Percentiles rank a stretch among this genome's conserved stretches.
These are phyloP conservation scores for Lasiurus borealis DNA, from an alignment of 2,113 vertebrate genomes.

Conservation along the genomic window DNA sequence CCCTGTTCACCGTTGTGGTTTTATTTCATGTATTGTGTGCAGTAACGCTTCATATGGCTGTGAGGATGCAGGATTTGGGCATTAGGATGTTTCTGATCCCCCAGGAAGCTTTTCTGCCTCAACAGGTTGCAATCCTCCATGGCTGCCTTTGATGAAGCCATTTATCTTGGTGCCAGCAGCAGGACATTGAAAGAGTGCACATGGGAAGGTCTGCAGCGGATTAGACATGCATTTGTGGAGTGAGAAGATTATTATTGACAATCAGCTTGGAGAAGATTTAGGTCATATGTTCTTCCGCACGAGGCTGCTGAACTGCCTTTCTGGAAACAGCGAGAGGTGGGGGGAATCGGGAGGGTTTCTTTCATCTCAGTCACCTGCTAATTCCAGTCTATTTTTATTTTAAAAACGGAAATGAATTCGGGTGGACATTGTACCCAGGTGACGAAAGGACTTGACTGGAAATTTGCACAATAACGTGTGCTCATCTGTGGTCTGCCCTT, in stretches of 20 bases:
- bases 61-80: conserved; percentile 70
- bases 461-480: neutral
- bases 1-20: conserved; percentile 55
- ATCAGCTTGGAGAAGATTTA: conserved; percentile 70
- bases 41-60: conserved; percentile 33
- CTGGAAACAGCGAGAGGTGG: conserved; percentile 50
- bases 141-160: conserved; percentile 76
- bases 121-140: conserved; percentile 70
- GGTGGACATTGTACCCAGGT: neutral
- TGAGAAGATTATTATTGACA: conserved; percentile 71
- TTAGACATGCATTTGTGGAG: conserved; percentile 57
- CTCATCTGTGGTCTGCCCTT: neutral
- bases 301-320: conserved; percentile 49
- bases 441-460: neutral
- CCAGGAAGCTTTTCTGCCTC: conserved; percentile 77
- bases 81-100: conserved; percentile 75
- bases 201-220: conserved; percentile 53
- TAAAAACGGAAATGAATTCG: conserved; percentile 1
- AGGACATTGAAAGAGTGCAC: conserved; percentile 24
- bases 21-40: conserved; percentile 75
- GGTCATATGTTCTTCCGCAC: conserved; percentile 37
- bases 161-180: conserved; percentile 75
- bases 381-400: neutral
- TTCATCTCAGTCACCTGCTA: neutral
- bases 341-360: conserved; percentile 16